Evolutionary conservation across 35 echinoderm and acorn worm species (phyloP).

Genomic region (Ophioderma brevispina): DNA sequence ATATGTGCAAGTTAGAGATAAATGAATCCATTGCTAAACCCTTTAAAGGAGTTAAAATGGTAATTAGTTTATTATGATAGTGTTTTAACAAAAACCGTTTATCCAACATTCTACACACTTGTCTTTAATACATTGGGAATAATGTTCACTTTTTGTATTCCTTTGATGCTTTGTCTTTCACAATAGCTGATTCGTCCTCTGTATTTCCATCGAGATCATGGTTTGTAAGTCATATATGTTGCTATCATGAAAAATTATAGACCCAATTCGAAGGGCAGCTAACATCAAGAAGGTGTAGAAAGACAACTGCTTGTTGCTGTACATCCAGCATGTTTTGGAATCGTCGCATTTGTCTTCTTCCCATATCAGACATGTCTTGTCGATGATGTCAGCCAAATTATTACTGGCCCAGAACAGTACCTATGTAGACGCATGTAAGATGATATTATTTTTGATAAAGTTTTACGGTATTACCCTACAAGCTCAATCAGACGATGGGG

Average conservation of each 20-base stretch:
- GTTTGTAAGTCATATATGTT: conserved; percentile 57
- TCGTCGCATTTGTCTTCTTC: conserved; percentile 63
- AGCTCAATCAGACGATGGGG: too few relatives aligned
- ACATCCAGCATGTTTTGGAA: conserved; percentile 64
- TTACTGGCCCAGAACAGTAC: conserved; percentile 82
- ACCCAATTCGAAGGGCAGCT: conserved; percentile 19
- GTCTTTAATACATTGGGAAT: too few relatives aligned
- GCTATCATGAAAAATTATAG: conserved; percentile 24
- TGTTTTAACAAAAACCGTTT: too few relatives aligned
- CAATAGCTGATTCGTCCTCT: too few relatives aligned
- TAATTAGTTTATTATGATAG: too few relatives aligned
- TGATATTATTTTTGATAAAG: background rate
- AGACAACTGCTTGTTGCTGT: conserved; percentile 49
- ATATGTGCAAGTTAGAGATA: too few relatives aligned
- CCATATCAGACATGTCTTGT: conserved; percentile 69
- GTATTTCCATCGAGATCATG: too few relatives aligned
- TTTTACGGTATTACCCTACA: background rate
- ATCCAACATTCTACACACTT: too few relatives aligned
- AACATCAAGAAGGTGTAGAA: conserved; percentile 48
- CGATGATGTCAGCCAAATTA: conserved; percentile 76
- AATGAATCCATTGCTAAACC: too few relatives aligned
- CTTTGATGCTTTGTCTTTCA: too few relatives aligned
- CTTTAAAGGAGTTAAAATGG: too few relatives aligned
- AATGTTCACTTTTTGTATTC: too few relatives aligned
- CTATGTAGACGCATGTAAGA: conserved; percentile 22